Base-by-base conservation (phyloP, 2,797 vertebrate genomes). In the Astyanax mexicanus region DNA sequence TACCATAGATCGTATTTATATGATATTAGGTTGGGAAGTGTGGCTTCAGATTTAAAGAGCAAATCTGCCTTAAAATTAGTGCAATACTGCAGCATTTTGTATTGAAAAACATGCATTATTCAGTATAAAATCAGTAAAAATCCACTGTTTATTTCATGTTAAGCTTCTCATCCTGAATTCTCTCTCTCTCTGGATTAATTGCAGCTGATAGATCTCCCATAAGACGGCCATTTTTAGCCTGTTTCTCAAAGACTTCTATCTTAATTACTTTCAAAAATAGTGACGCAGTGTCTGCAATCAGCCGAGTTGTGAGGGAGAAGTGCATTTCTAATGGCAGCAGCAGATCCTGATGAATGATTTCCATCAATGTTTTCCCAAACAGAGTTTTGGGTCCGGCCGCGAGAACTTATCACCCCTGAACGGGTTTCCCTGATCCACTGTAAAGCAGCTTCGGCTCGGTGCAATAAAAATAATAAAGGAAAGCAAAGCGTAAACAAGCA, bases 241-340 rank as follows among this genome's bases (percentile, higher is more conserved):
- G 72, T 80, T 75, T 73, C 62, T 70, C 15, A 74, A 29, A 78
- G 80, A 75, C 83, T 55, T 37, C 19, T 78, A 80, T 80, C 79
- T 78, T 85, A 81, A 86, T 84, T 82, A 80, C 61, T 73, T 32
- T 81, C 23, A 72, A 83, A 82, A 87, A 84, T 54, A 80, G 60
- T 57, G 35, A 57, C 38, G 51, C 17, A 52, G 61, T 69, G 73
- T 69, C 51, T 49, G 21, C 60, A 84, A 85, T 84, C 72, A 81
- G 17, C 35, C 69, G 27, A 35, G 71, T 58, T 15, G 62, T 29
- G 77, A 47, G 61, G 77, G 57, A 74, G 77, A 74, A 80, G 60
- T 57, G 29, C 19, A 55, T 45, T 77, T 52, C 73, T 44, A 69
- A 70, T 62, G 44, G 42, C 68, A 74, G 68, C 74, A 66, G 78